Evolutionary conservation across 2,113 vertebrate genomes (phyloP).

Genomic region (Bos javanicus): DNA sequence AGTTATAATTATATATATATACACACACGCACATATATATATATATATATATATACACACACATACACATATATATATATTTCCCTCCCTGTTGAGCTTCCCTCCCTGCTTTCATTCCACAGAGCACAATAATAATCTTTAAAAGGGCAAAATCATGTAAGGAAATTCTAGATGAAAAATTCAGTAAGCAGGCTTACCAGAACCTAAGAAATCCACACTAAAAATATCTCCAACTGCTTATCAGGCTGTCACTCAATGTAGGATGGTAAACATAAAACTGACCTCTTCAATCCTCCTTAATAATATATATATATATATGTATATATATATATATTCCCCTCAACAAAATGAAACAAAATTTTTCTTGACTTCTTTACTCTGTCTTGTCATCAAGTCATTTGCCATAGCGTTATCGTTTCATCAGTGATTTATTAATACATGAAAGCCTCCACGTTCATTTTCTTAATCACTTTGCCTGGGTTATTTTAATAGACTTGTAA

Average conservation of each 20-base stretch:
- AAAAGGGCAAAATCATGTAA: not conserved
- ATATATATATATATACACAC: too few species aligned
- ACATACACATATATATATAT: not conserved
- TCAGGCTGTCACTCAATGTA: not conserved
- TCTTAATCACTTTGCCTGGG: not conserved
- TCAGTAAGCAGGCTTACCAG: not conserved
- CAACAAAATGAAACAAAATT: not conserved
- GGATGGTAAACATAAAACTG: not conserved
- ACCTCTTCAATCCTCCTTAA: not conserved
- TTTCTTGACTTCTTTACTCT: not conserved
- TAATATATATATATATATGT: not conserved
- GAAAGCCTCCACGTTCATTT: not conserved
- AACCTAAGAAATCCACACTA: not conserved
- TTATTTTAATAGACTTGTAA: slow-evolving; percentile 1
- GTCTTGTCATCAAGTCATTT: not conserved
- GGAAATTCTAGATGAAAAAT: not conserved
- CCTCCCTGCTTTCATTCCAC: not conserved
- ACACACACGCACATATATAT: not conserved
- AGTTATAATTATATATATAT: not conserved
- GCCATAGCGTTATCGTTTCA: not conserved
- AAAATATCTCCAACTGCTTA: not conserved
- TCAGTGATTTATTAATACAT: not conserved
- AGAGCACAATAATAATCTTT: not conserved
- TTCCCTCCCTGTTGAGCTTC: not conserved
- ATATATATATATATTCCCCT: not conserved